phyloP scores from a whole-genome alignment of 2,797 vertebrate genomes.

The Hoplostethus mediterraneus region DNA sequence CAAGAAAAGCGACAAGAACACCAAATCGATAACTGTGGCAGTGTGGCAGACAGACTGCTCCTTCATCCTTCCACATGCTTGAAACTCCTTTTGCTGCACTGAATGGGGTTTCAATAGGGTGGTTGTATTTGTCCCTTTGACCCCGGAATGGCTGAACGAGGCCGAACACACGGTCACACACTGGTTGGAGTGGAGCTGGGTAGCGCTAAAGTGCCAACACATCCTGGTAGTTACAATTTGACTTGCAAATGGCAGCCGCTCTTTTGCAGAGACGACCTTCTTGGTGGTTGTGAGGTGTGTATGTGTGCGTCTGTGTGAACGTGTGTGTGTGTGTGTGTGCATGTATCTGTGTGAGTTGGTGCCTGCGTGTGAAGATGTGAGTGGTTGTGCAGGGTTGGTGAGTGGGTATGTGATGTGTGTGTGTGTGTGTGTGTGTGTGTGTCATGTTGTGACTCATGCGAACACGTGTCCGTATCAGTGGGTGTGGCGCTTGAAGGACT shows the following conservation, averaged over 20 bases:
- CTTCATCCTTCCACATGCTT: neutral
- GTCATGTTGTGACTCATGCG: constrained; percentile 25
- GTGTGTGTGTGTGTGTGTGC: neutral
- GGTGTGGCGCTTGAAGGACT: constrained; percentile 50
- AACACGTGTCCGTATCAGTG: constrained; percentile 34
- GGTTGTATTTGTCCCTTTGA: too few relatives aligned
- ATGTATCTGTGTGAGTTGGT: constrained; percentile 6
- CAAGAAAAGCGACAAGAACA: too few relatives aligned
- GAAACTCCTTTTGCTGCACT: neutral
- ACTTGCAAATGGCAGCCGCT: constrained; percentile 54
- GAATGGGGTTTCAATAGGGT: neutral
- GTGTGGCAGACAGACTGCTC: neutral
- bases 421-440: constrained; percentile 15
- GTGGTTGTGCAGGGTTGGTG: constrained; percentile 2
- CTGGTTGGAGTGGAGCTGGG: neutral
- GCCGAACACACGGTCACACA: neutral
- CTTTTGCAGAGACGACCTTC: constrained; percentile 22
- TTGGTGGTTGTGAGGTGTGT: neutral
- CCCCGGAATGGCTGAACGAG: too few relatives aligned
- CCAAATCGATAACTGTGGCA: too few relatives aligned
- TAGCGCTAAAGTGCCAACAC: constrained; percentile 1
- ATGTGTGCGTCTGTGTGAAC: neutral
- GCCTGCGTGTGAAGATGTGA: neutral
- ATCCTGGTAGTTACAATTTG: constrained; percentile 37
- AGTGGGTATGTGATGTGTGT: neutral